Conservation (phyloP, 1,140 invertebrate genomes). For the Paralvinella palmiformis region DNA sequence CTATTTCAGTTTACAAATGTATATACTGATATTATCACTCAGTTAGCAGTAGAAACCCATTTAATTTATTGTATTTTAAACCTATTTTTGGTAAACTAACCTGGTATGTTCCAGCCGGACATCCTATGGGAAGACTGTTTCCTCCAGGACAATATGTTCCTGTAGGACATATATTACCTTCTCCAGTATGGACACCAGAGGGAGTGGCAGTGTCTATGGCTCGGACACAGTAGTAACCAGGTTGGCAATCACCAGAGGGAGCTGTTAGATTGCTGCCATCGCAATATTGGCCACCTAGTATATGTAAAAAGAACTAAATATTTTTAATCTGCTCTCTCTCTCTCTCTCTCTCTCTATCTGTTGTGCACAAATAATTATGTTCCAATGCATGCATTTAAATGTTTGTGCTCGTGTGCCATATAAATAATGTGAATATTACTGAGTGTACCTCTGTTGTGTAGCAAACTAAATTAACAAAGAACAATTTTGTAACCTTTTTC, state of each 20-base stretch:
- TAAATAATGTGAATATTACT: too few relatives aligned
- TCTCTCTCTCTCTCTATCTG: too few relatives aligned
- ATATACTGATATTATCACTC: background rate
- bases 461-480: too few relatives aligned
- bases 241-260: conserved; percentile 32
- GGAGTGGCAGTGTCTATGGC: conserved; percentile 38
- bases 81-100: conserved; percentile 20
- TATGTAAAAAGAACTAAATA: too few relatives aligned
- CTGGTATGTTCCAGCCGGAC: conserved; percentile 40
- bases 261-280: conserved; percentile 31
- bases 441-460: too few relatives aligned
- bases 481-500: too few relatives aligned
- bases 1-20: background rate
- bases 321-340: too few relatives aligned
- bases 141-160: conserved; percentile 37
- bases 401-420: too few relatives aligned
- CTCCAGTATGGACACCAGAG: conserved; percentile 32
- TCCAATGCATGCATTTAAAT: too few relatives aligned
- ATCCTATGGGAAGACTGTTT: conserved; percentile 32
- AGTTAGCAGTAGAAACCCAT: background rate
- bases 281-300: conserved; percentile 37
- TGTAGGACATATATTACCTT: conserved; percentile 38
- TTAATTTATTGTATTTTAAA: background rate
- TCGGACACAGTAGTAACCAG: conserved; percentile 35
- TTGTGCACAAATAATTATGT: too few relatives aligned